Evolutionary conservation across 2,888 invertebrate species (phyloP), one percentile per base, ranked within the genome.

Genomic region (Drosophila limbata): DNA sequence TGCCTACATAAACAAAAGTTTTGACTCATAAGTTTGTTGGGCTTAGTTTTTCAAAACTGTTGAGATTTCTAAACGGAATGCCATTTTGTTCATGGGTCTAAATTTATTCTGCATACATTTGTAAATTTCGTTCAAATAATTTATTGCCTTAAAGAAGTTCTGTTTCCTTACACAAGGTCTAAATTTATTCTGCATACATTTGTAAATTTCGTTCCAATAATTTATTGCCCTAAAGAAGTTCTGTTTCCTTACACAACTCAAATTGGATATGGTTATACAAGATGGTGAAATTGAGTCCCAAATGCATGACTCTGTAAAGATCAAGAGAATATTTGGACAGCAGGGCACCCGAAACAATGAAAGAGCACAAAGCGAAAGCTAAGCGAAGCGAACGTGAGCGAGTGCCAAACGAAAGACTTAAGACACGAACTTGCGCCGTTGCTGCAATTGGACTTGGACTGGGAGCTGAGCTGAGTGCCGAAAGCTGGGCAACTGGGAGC

Each of bases 321-420:
- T 3, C 50, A 64, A 76, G 57, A 74, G 74, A 77, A 76, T 73
- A 63, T 76, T 77, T 72, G 35, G 63, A 47, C 44, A 52, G 51
- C 63, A 59, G 61, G 31, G 50, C 45, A 25, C 25, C 68, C 61
- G 56, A 51, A 70, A 75, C 69, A 77, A 74, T 60, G 68, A 57
- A 77, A 66, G 44, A 61, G 69, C 69, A 64, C 67, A 68, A 77
- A 80, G 86, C 84, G 88, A 84, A 84, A 84, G 88, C 85, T 77
- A 70, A 67, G 70, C 74, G 61, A 60, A 64, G 65, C 77, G 64
- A 73, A 77, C 86, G 77, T 76, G 73, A 68, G 73, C 52, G 69
- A 63, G 67, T 62, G 64, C 67, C 72, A 88, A 84, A 88, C 89
- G 79, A 88, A 89, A 81, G 89, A 85, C 84, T 85, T 69, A 81